phyloP scores from a whole-genome alignment of 2,888 invertebrate genomes.

The Heteromurus nitidus region DNA sequence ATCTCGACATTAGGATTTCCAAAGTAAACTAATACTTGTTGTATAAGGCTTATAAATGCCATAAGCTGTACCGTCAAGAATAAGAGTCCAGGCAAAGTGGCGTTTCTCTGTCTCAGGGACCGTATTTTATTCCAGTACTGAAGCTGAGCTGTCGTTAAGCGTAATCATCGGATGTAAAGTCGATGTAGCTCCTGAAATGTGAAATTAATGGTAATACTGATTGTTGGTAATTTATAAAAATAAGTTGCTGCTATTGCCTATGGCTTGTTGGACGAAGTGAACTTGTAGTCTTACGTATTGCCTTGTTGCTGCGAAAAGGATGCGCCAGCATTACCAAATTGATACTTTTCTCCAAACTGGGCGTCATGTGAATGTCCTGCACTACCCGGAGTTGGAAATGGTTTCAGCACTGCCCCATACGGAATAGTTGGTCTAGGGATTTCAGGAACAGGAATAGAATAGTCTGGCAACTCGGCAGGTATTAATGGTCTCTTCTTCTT shows the following conservation, averaged over 20 bases:
- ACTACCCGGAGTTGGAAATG: slow-evolving; percentile 62
- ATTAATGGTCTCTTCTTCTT: slow-evolving; percentile 53
- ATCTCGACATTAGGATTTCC: no score
- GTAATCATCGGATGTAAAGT: slow-evolving; percentile 49
- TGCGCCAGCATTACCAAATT: neutral
- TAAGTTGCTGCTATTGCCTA: no score
- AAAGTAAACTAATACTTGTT: no score
- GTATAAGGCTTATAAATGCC: no score
- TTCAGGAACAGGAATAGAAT: slow-evolving; percentile 56
- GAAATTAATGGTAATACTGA: no score
- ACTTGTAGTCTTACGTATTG: slow-evolving; percentile 6
- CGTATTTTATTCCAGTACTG: no score
- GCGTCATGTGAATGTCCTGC: neutral
- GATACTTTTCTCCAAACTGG: slow-evolving; percentile 1
- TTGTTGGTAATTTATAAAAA: no score
- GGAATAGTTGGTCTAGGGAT: slow-evolving; percentile 46
- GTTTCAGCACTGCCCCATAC: slow-evolving; percentile 51
- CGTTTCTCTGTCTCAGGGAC: no score
- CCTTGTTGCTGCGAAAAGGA: neutral
- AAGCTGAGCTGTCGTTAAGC: no score
- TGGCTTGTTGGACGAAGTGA: no score
- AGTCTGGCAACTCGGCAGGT: slow-evolving; percentile 59
- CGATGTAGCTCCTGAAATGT: slow-evolving; percentile 44
- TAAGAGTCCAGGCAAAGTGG: no score
- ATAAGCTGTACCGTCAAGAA: no score